Evolutionary conservation across 2,113 vertebrate genomes (phyloP).

Genomic region (Psephotus haematonotus): DNA sequence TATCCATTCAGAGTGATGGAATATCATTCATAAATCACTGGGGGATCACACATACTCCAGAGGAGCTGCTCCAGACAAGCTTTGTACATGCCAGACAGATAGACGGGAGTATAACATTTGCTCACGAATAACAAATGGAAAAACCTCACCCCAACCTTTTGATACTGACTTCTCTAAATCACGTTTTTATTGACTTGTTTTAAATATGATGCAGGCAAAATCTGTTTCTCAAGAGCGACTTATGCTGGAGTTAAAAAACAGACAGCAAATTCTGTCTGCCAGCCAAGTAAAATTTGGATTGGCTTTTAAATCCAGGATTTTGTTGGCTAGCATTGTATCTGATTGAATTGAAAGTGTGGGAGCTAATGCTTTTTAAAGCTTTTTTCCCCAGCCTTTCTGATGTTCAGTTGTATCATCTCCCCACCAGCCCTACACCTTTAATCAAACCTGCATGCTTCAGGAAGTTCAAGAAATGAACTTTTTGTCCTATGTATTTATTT

Average conservation of each 20-base stretch:
- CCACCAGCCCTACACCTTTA: not conserved
- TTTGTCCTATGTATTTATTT: not conserved
- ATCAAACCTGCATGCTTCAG: not conserved
- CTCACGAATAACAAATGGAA: not conserved
- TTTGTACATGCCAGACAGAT: not conserved
- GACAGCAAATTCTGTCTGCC: conserved; percentile 17
- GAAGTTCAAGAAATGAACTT: not conserved
- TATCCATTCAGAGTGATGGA: not conserved
- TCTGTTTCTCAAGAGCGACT: conserved; percentile 49
- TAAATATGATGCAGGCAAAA: not conserved
- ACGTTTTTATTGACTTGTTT: conserved; percentile 28
- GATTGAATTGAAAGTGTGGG: conserved; percentile 33
- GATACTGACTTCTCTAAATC: not conserved
- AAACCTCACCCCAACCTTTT: not conserved
- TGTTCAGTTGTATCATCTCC: not conserved
- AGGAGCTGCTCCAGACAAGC: not conserved
- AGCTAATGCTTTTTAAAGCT: conserved; percentile 12
- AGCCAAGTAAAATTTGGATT: conserved; percentile 55
- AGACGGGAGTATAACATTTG: not conserved
- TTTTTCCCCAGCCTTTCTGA: conserved; percentile 31
- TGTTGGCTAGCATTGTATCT: conserved; percentile 20
- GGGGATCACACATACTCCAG: not conserved
- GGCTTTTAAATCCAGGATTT: conserved; percentile 45
- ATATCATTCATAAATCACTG: not conserved
- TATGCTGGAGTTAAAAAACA: conserved; percentile 43